Conservation (phyloP, 2,113 vertebrate species). For the Chaetodon auriga region DNA sequence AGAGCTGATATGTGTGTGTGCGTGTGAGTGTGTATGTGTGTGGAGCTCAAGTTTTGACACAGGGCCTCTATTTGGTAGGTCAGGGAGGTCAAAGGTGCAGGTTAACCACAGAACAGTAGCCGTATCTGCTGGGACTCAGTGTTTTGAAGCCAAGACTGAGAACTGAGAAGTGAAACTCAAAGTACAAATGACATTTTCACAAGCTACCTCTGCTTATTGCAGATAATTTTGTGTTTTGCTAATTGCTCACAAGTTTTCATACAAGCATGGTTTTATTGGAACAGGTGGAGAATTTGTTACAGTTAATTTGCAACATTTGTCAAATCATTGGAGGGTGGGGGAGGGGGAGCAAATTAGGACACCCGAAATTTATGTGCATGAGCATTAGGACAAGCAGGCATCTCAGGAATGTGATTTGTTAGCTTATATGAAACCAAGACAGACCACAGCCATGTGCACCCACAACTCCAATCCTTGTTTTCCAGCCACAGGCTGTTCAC, state of each 20-base stretch:
- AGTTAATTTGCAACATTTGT: constrained; percentile 67
- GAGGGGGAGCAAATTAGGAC: constrained; percentile 36
- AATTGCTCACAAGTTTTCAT: constrained; percentile 29
- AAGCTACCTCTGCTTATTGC: not conserved
- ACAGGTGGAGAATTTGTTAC: constrained; percentile 63
- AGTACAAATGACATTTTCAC: no score
- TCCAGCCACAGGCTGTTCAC: constrained; percentile 48
- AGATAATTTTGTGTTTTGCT: constrained; percentile 24
- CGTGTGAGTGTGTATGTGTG: no score
- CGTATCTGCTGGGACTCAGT: not conserved
- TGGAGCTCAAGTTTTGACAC: not conserved
- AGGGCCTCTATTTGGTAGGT: not conserved
- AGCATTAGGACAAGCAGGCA: constrained; percentile 11
- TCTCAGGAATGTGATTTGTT: constrained; percentile 51
- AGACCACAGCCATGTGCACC: constrained; percentile 23
- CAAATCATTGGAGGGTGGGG: constrained; percentile 30
- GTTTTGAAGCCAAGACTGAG: not conserved
- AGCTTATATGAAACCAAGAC: constrained; percentile 37
- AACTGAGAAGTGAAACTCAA: not conserved
- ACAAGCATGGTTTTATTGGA: constrained; percentile 39
- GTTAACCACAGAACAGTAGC: constrained; percentile 12
- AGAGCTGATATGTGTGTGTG: not conserved
- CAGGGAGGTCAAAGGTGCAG: not conserved
- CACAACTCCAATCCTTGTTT: constrained; percentile 24
- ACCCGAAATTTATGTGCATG: constrained; percentile 30